Percentiles rank a stretch among this genome's conserved stretches.
phyloP scores from a whole-genome alignment of 2,113 vertebrate genomes.

The Trochalopteron elliotii region DNA sequence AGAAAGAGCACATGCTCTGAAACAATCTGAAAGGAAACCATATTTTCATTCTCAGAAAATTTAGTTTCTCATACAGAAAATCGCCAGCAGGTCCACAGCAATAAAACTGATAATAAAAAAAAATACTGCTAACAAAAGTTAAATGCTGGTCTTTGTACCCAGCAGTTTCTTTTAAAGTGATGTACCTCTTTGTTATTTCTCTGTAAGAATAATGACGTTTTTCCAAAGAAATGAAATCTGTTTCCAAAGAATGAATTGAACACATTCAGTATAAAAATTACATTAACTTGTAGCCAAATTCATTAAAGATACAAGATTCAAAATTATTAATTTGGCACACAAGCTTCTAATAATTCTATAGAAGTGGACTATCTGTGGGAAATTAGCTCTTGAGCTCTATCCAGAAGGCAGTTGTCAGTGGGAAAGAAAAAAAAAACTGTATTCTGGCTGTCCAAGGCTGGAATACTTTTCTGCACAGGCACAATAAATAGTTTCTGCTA shows the following conservation, averaged over 20 bases:
- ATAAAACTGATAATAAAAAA: neutral
- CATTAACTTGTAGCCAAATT: neutral
- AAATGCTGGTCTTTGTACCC: neutral
- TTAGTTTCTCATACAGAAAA: neutral
- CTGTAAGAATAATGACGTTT: neutral
- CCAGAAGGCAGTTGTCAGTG: neutral
- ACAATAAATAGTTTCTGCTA: slow-evolving; percentile 16
- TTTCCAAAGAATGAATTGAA: neutral
- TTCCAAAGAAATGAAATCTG: neutral
- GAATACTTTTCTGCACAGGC: neutral
- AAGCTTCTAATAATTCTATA: neutral
- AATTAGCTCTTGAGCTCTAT: slow-evolving; percentile 11
- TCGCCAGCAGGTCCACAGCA: neutral
- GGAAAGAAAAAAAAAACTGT: neutral
- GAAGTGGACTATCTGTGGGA: neutral
- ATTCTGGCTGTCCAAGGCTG: neutral
- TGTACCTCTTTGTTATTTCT: neutral
- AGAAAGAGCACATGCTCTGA: neutral
- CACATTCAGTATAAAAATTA: neutral
- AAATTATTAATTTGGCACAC: neutral
- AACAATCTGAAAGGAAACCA: neutral
- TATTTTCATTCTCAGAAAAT: neutral
- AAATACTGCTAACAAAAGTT: neutral
- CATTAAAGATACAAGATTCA: neutral
- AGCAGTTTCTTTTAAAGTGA: neutral